Evolutionary conservation across 2,888 invertebrate genomes (phyloP).

Genomic region (Cephus pulcher): DNA sequence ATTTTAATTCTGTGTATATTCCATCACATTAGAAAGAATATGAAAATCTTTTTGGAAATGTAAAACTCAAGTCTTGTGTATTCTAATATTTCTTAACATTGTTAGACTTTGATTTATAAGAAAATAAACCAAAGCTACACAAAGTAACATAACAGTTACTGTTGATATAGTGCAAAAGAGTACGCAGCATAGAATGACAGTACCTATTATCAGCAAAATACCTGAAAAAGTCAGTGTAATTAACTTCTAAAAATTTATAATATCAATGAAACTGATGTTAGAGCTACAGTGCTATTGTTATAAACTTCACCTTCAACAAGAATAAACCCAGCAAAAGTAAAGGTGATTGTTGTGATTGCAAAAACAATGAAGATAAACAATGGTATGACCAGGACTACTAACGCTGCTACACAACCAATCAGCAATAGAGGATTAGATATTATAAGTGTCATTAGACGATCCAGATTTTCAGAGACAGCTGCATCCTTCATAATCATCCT

Average conservation of each 20-base stretch:
- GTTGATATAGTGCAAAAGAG: constrained; percentile 28
- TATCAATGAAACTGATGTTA: background rate
- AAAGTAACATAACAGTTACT: constrained; percentile 27
- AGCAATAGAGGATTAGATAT: constrained; percentile 30
- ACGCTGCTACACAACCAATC: constrained; percentile 19
- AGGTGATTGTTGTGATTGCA: constrained; percentile 31
- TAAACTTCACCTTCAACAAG: constrained; percentile 37
- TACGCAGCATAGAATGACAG: constrained; percentile 30
- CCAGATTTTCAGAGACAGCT: constrained; percentile 30
- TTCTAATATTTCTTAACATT: constrained; percentile 21
- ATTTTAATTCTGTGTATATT: background rate
- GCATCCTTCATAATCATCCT: constrained; percentile 26
- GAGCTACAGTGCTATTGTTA: background rate
- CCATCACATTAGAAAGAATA: background rate
- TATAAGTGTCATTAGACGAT: constrained; percentile 24
- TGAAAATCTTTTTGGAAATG: background rate
- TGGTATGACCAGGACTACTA: constrained; percentile 29
- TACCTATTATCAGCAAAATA: constrained; percentile 31
- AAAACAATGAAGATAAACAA: constrained; percentile 31
- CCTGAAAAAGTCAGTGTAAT: constrained; percentile 28
- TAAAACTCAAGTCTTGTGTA: background rate
- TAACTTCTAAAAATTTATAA: background rate
- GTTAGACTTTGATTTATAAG: constrained; percentile 22
- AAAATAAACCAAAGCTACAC: constrained; percentile 22
- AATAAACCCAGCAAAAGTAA: constrained; percentile 38